Conservation (phyloP, 2,797 vertebrate genomes). For the Oreonectes daqikongensis region DNA sequence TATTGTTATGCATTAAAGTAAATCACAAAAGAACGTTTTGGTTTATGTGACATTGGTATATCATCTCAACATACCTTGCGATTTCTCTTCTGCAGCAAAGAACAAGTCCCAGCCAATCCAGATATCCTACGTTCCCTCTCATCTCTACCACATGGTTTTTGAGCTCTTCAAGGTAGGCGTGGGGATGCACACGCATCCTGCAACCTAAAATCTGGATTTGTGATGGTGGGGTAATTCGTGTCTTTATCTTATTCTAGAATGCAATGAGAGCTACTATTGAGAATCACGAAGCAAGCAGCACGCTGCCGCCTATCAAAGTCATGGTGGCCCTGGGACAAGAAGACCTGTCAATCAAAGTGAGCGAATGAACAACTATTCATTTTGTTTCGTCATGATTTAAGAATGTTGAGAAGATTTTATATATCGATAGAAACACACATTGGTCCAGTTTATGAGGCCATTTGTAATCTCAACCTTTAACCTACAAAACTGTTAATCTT, state of each 20-base stretch:
- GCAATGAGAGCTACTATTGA: conserved; percentile 89
- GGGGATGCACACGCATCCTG: neutral
- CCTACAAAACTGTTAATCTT: neutral
- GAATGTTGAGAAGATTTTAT: too few relatives aligned
- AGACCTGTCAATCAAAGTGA: conserved; percentile 84
- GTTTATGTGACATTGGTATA: neutral
- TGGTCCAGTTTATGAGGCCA: too few relatives aligned
- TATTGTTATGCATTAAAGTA: neutral
- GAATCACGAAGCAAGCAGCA: conserved; percentile 79
- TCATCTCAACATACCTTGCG: neutral
- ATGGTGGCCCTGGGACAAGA: conserved; percentile 84
- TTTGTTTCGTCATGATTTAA: neutral
- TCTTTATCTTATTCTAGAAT: conserved; percentile 70
- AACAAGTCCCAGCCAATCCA: conserved; percentile 74
- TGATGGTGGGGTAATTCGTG: neutral
- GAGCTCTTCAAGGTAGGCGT: conserved; percentile 88
- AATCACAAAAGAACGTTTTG: neutral
- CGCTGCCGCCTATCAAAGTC: conserved; percentile 80
- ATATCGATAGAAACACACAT: too few relatives aligned
- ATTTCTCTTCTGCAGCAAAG: conserved; percentile 67
- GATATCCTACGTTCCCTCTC: conserved; percentile 87
- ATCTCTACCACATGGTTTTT: conserved; percentile 90
- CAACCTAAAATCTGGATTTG: neutral
- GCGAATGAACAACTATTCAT: neutral
- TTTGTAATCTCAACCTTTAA: neutral